A percentile compares a stretch with the other conserved stretches of the same genome.
Conservation (phyloP, 2,888 invertebrate genomes). For the Morpho helenor region DNA sequence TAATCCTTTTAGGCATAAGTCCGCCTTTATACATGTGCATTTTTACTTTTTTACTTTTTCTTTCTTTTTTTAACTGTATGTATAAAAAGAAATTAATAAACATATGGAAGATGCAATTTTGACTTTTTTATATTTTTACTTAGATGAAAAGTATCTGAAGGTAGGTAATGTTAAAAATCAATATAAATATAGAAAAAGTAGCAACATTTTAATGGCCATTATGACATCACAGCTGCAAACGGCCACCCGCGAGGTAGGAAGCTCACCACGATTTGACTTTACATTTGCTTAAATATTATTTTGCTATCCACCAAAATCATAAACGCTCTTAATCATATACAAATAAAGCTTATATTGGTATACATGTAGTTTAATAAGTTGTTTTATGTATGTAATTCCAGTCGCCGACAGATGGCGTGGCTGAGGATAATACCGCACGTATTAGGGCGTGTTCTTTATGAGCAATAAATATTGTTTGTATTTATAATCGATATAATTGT, state of each 20-base stretch:
- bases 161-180: too few relatives aligned
- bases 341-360: constrained; percentile 31
- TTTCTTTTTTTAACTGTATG: too few relatives aligned
- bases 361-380: not conserved
- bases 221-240: constrained; percentile 57
- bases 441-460: constrained; percentile 47
- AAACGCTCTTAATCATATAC: constrained; percentile 18
- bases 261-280: constrained; percentile 51
- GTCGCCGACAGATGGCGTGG: constrained; percentile 63
- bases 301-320: not conserved
- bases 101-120: too few relatives aligned
- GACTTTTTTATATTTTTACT: too few relatives aligned
- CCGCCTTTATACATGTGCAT: too few relatives aligned
- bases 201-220: constrained; percentile 47
- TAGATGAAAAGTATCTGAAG: too few relatives aligned
- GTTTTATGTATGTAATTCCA: not conserved
- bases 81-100: too few relatives aligned
- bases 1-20: too few relatives aligned
- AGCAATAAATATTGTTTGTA: constrained; percentile 51
- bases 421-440: constrained; percentile 52
- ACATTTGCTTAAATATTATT: constrained; percentile 34
- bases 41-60: too few relatives aligned
- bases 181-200: not conserved
- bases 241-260: constrained; percentile 64
- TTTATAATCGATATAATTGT: constrained; percentile 41